These are phyloP conservation scores for Tamias sibiricus DNA, from an alignment of 2,113 vertebrate species.

Conservation along the genomic window DNA sequence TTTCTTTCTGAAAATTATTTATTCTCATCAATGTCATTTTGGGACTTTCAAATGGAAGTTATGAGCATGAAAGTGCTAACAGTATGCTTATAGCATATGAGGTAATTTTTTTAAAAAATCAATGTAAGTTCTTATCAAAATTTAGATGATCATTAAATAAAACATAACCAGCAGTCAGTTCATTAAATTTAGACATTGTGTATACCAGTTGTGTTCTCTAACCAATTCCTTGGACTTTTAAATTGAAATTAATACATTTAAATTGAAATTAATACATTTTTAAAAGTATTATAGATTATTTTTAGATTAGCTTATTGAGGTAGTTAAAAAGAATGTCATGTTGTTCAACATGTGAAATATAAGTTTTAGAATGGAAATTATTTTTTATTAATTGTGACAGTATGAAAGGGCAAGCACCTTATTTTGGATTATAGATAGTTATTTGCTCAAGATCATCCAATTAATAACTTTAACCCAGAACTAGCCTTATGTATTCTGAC, in stretches of 20 bases:
- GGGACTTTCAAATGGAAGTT: neutral
- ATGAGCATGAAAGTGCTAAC: constrained; percentile 8
- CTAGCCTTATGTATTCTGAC: neutral
- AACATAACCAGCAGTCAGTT: neutral
- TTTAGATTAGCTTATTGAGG: constrained; percentile 6
- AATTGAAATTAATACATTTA: neutral
- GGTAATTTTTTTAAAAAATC: neutral
- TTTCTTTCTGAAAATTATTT: neutral
- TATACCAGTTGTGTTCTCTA: neutral
- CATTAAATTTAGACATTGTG: constrained; percentile 1
- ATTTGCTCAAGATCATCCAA: neutral
- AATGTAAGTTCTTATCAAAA: constrained; percentile 26
- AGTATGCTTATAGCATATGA: neutral
- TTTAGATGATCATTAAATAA: neutral
- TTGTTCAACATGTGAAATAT: constrained; percentile 43
- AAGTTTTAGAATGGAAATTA: constrained; percentile 24
- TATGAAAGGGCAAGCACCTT: neutral
- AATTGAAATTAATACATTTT: neutral
- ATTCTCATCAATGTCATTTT: constrained; percentile 2
- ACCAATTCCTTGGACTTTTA: neutral
- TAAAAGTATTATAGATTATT: constrained; percentile 16
- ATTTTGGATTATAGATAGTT: neutral
- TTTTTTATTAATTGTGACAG: constrained; percentile 21
- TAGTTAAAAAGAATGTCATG: constrained; percentile 41
- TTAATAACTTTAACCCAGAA: neutral